Evolutionary conservation across 53 echinoderm and acorn worm genomes (phyloP).

Genomic region (Holothuria leucospilota): DNA sequence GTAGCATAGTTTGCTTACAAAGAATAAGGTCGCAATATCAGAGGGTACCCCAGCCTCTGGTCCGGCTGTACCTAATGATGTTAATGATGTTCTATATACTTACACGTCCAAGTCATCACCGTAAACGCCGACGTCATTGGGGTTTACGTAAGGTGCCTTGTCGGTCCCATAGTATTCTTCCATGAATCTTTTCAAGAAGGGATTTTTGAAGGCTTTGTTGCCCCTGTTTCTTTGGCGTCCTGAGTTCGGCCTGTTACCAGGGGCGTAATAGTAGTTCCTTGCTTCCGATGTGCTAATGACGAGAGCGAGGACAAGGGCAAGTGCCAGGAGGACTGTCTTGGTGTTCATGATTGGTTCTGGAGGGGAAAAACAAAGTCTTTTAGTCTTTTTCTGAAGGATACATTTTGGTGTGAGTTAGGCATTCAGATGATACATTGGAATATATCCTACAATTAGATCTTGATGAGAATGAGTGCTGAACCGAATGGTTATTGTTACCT

Average conservation of each 20-base stretch:
- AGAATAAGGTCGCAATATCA: too few species aligned
- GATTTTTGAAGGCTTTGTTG: conserved; percentile 24
- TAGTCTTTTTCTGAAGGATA: too few species aligned
- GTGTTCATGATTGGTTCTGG: conserved; percentile 21
- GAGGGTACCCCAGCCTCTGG: too few species aligned
- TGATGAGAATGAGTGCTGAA: too few species aligned
- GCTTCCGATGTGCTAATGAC: conserved; percentile 37
- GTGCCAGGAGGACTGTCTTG: conserved; percentile 19
- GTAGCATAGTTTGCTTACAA: too few species aligned
- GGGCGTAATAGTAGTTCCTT: conserved; percentile 25
- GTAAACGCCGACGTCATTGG: background rate
- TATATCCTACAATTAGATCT: too few species aligned
- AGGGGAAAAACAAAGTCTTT: too few species aligned
- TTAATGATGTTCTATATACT: background rate
- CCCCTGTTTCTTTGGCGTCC: conserved; percentile 4
- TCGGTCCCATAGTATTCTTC: conserved; percentile 24
- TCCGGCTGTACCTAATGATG: too few species aligned
- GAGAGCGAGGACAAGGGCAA: conserved; percentile 33
- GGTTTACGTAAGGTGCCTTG: conserved; percentile 1
- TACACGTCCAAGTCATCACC: conserved; percentile 9
- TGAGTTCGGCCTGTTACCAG: background rate
- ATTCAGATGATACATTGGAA: too few species aligned
- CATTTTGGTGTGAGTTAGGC: too few species aligned
- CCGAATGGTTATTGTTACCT: too few species aligned
- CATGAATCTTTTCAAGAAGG: conserved; percentile 39